These are phyloP conservation scores for Mycalesis mineus DNA, from an alignment of 2,888 invertebrate genomes.

Conservation along the genomic window DNA sequence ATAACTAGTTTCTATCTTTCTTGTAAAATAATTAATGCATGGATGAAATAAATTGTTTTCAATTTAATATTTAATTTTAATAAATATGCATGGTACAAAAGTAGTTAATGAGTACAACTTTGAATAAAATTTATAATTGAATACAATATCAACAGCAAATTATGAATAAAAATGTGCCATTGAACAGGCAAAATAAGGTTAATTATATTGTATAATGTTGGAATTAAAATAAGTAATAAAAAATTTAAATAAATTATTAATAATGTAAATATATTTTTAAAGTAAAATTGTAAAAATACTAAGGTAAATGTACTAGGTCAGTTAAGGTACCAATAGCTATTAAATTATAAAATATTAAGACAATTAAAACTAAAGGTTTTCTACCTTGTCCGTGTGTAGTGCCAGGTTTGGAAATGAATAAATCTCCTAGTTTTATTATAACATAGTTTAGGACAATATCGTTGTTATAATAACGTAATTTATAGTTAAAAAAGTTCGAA, in stretches of 20 bases:
- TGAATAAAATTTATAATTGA: constrained; percentile 4
- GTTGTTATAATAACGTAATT: too few relatives aligned
- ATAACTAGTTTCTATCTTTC: too few relatives aligned
- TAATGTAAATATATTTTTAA: neutral
- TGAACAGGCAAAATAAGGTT: constrained; percentile 50
- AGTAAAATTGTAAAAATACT: neutral
- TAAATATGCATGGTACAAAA: constrained; percentile 59
- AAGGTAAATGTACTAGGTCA: neutral
- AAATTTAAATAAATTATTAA: neutral
- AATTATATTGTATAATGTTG: neutral
- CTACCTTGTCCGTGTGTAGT: too few relatives aligned
- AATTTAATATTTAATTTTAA: neutral
- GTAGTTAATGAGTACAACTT: constrained; percentile 41
- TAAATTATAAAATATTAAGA: too few relatives aligned
- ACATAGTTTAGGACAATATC: too few relatives aligned
- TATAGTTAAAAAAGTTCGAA: too few relatives aligned
- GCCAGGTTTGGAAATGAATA: too few relatives aligned
- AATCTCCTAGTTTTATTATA: too few relatives aligned
- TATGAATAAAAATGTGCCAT: constrained; percentile 59
- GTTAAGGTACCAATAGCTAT: too few relatives aligned
- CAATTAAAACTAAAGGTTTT: too few relatives aligned
- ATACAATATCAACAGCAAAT: neutral
- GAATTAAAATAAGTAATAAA: neutral
- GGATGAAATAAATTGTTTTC: neutral
- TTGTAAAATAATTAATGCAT: neutral